Conservation (phyloP, 2,797 vertebrate genomes). For the Enteromius treurensis region DNA sequence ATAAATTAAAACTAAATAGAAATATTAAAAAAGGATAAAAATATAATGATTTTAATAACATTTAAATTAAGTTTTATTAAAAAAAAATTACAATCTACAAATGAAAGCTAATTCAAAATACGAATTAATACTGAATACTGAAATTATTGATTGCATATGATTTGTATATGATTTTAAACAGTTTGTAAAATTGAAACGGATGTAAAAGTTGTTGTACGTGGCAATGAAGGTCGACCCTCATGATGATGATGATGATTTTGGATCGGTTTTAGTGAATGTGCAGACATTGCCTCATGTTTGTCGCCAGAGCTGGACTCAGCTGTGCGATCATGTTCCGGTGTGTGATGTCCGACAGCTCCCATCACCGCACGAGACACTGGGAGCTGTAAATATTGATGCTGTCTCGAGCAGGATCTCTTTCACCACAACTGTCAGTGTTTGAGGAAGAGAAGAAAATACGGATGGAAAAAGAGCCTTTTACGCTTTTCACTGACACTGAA, state of each 20-base stretch:
- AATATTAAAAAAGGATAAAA: neutral
- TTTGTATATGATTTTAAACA: neutral
- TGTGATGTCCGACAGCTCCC: slow-evolving; percentile 61
- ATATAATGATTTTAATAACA: neutral
- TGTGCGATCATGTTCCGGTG: slow-evolving; percentile 63
- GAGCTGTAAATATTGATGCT: slow-evolving; percentile 80
- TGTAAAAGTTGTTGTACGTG: neutral
- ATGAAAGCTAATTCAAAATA: neutral
- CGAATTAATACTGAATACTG: neutral
- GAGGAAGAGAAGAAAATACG: slow-evolving; percentile 73
- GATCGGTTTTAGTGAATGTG: neutral
- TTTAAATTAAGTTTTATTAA: neutral
- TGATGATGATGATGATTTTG: neutral
- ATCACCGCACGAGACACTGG: slow-evolving; percentile 64
- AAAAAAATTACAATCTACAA: neutral
- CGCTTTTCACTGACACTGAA: slow-evolving; percentile 75
- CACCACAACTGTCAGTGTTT: slow-evolving; percentile 71
- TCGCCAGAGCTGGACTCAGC: slow-evolving; percentile 9
- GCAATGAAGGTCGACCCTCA: neutral
- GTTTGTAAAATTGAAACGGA: neutral
- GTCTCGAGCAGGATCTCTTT: slow-evolving; percentile 77
- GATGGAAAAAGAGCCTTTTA: slow-evolving; percentile 75
- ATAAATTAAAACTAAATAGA: neutral
- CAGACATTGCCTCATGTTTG: slow-evolving; percentile 50
- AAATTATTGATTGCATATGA: neutral